Evolutionary conservation across 35 echinoderm and acorn worm genomes (phyloP).

Genomic region (Lytechinus variegatus): DNA sequence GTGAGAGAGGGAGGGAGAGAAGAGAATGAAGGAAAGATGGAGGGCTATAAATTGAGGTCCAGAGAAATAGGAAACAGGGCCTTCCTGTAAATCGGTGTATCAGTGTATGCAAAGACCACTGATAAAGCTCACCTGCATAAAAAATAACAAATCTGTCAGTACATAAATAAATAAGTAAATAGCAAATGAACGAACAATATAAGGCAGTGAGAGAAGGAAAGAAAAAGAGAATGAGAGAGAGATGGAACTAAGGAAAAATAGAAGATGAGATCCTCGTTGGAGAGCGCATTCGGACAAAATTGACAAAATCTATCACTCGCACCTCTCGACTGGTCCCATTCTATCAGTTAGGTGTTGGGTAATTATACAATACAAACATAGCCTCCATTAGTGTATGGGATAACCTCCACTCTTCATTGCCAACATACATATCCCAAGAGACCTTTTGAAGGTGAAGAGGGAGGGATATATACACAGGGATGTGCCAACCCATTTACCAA

Average conservation of each 20-base stretch:
- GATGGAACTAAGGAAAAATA: background rate
- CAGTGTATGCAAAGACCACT: too few species aligned
- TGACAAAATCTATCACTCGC: slow-evolving; percentile 17
- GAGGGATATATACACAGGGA: background rate
- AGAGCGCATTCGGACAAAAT: background rate
- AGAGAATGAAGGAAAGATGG: background rate
- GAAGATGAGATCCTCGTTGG: background rate
- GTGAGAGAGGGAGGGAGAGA: background rate
- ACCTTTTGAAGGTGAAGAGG: background rate
- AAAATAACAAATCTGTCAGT: too few species aligned
- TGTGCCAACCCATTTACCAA: background rate
- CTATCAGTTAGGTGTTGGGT: slow-evolving; percentile 10
- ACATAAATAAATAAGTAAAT: too few species aligned
- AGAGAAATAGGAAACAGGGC: too few species aligned
- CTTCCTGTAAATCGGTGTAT: too few species aligned
- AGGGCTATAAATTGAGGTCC: too few species aligned
- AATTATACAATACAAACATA: slow-evolving; percentile 39
- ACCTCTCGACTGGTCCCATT: background rate
- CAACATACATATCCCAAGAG: background rate
- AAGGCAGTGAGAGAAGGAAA: background rate
- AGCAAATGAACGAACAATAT: background rate
- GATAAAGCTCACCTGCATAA: too few species aligned
- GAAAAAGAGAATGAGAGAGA: background rate
- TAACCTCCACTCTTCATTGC: background rate
- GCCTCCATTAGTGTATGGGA: slow-evolving; percentile 7